Percentiles rank a stretch among this genome's conserved stretches.
Evolutionary conservation across 2,113 vertebrate genomes (phyloP).

Genomic region (Syrrhaptes paradoxus): DNA sequence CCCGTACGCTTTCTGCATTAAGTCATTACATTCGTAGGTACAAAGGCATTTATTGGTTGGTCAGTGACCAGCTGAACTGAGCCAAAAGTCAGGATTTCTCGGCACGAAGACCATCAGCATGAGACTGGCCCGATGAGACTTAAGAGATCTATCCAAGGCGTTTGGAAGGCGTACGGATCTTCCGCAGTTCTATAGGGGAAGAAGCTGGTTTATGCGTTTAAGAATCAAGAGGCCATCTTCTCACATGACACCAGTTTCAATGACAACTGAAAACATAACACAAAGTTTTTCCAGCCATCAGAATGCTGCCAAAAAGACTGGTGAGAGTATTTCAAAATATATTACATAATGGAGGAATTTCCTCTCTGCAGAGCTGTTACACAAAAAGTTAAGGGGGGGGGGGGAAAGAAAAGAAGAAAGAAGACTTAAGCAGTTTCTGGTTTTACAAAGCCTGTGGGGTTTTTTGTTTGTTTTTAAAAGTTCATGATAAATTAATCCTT

Average conservation of each 20-base stretch:
- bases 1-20: background rate
- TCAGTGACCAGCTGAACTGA: background rate
- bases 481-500: background rate
- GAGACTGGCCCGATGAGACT: background rate
- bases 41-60: background rate
- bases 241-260: slow-evolving; percentile 25
- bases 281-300: slow-evolving; percentile 24
- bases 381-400: background rate
- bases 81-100: background rate
- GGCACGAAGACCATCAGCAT: background rate
- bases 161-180: background rate
- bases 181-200: background rate
- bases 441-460: background rate
- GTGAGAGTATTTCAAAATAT: slow-evolving; percentile 54
- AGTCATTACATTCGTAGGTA: background rate
- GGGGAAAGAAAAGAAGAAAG: background rate
- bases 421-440: background rate
- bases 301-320: slow-evolving; percentile 35
- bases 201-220: background rate
- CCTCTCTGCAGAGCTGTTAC: slow-evolving; percentile 34
- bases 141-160: rapidly evolving
- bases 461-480: background rate
- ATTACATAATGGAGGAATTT: slow-evolving; percentile 63
- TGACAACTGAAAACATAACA: slow-evolving; percentile 45
- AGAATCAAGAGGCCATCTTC: background rate